Base-by-base conservation (phyloP, 2,888 invertebrate genomes). In the Acanthosepion lycidas region DNA sequence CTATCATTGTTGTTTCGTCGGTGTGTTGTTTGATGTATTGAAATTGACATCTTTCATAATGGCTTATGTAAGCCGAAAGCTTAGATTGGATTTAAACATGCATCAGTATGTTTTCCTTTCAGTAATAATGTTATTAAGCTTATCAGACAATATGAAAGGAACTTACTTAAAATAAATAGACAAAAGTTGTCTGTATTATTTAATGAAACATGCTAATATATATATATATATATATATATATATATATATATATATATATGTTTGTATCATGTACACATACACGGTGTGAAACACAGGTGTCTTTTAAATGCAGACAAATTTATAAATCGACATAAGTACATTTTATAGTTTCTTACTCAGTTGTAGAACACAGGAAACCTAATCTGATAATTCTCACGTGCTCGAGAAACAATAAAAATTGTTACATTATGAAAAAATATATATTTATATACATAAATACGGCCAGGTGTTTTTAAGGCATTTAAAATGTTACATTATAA, bases 141-240 rank as follows among this genome's bases (percentile, higher is more conserved):
- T 33, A 33, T 33, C 33, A 33, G 33, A 33, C 33, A 33, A 33
- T 33, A 33, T 33, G 33, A 33, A 33, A 33, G 33, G 33, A 33
- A 33, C 33, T 33, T 33, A 33, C 33, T 33, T 33, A 33, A 33
- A 33, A 33, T 33, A 33, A 33, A 33, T 33, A 33, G 33, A 33
- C 33, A 33, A 33, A 0, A 33, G 0, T 33, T 33, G 33, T 33
- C 33, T 33, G 1, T 33, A 33, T 33, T 33, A 33, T 33, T 33
- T 33, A 33, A 33, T 33, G 33, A 33, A 33, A 33, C 33, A 33
- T 33, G 33, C 33, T 33, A 33, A 78, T n/a, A 78, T 78, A 78
- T 78, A 78, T 78, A 78, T 78, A 78, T 78, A 78, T 64, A 64
- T 64, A 64, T 64, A 64, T n/a, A 64, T 64, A 64, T 64, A 64